Percentiles rank a stretch among this genome's conserved stretches.
Evolutionary conservation across 2,888 invertebrate species (phyloP).

Genomic region (Drosophila anceps): DNA sequence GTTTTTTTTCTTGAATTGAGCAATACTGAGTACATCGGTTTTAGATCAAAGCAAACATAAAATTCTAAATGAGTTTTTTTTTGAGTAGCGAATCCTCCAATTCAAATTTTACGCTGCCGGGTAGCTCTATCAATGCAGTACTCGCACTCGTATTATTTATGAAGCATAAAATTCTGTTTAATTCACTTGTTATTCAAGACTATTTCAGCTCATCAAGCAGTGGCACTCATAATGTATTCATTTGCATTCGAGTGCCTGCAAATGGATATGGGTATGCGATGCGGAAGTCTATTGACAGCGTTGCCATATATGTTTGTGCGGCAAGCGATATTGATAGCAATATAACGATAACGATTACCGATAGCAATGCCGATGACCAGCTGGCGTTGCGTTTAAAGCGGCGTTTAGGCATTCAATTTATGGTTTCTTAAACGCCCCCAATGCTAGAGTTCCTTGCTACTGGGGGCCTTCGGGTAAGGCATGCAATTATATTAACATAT

Average conservation of each 20-base stretch:
- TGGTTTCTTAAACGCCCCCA: constrained; percentile 62
- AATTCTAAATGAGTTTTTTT: neutral
- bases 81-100: neutral
- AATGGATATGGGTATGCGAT: constrained; percentile 24
- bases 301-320: constrained; percentile 16
- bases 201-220: constrained; percentile 12
- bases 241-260: constrained; percentile 42
- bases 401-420: constrained; percentile 60
- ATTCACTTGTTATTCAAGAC: constrained; percentile 19
- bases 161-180: constrained; percentile 1
- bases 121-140: neutral
- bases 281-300: constrained; percentile 16
- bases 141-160: neutral
- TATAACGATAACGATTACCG: constrained; percentile 19
- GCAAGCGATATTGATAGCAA: neutral
- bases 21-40: neutral
- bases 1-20: neutral
- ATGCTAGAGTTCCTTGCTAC: neutral
- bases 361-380: constrained; percentile 16
- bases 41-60: constrained; percentile 5
- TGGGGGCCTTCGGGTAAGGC: neutral
- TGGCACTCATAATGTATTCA: constrained; percentile 28
- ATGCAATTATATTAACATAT: constrained; percentile 78
- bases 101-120: too few species aligned
- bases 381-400: constrained; percentile 22